Evolutionary conservation across 2,797 vertebrate species (phyloP), one percentile per base, ranked within the genome.

Genomic region (Microcaecilia unicolor): DNA sequence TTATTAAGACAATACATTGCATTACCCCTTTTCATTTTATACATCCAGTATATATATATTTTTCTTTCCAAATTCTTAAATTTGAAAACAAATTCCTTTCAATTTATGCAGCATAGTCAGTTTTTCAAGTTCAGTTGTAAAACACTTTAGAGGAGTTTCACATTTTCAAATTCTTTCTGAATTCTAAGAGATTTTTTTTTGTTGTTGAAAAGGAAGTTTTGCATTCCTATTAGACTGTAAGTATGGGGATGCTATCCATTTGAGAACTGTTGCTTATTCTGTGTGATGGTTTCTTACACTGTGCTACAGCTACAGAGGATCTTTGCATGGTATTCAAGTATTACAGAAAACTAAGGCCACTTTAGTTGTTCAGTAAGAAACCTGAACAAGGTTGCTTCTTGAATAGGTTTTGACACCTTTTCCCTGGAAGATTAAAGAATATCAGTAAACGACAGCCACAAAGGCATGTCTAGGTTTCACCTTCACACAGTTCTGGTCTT

Each of bases 301-400:
- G 74, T 77, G 80, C 77, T 76, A 74, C n/a, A n/a, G n/a, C n/a
- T n/a, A n/a, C 69, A 70, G 71, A 70, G 67, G 58, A 60, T 70
- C 51, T 58, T 67, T 73, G 67, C 55, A 55, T 67, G 61, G 62
- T 48, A 70, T 85, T 85, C 83, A 84, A 85, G 83, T 85, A 84
- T 83, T 85, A 76, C 76, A 80, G 79, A 79, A 78, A 80, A 72
- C 76, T 85, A 85, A 85, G 83, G 83, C 73, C 83, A 85, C 83
- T 74, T 82, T 66, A n/a, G n/a, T n/a, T 79, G 76, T 78, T 67
- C 72, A 71, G 64, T 79, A 78, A 75, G 67, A 70, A 71, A 75
- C 74, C 67, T 55, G 70, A 78, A 75, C 53, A 61, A 70, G 56
- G 67, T 1, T 29, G 54, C 48, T 43, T 65, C 64, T 65, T 52